Conservation (phyloP, 2,113 vertebrate species). For the Corythaixoides concolor region DNA sequence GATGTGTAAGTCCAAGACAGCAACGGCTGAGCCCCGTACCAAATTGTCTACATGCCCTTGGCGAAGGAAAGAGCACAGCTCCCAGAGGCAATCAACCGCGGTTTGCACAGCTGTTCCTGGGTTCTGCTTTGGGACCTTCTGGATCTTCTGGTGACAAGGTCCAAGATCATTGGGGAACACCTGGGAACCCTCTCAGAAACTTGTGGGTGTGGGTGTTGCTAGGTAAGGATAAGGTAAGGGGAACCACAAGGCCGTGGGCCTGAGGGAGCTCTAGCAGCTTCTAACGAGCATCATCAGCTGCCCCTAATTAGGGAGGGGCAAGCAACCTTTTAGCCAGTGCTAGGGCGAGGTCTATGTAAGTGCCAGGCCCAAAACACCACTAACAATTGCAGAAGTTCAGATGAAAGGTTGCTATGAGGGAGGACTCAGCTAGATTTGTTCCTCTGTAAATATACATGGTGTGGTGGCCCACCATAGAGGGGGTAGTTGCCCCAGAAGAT, state of each 20-base stretch:
- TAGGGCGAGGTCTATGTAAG: neutral
- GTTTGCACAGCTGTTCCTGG: neutral
- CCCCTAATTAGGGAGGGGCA: neutral
- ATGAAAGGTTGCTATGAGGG: rapidly evolving
- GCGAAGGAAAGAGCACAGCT: neutral
- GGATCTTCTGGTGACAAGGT: neutral
- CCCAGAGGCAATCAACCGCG: no score
- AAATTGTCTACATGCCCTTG: rapidly evolving
- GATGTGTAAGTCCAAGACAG: neutral
- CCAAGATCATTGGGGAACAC: neutral
- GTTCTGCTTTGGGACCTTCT: neutral
- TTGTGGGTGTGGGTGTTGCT: neutral
- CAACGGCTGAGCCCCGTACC: neutral
- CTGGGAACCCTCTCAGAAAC: neutral
- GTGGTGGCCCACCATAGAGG: rapidly evolving
- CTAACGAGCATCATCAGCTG: neutral
- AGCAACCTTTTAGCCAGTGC: neutral
- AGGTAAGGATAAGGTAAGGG: neutral
- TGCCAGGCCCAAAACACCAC: rapidly evolving
- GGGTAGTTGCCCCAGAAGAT: rapidly evolving
- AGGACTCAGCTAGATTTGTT: rapidly evolving
- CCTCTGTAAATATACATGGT: rapidly evolving
- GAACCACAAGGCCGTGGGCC: rapidly evolving
- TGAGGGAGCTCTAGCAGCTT: neutral
- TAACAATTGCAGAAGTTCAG: rapidly evolving